Conservation (phyloP, 2,888 invertebrate genomes). For the Zootermopsis nevadensis region DNA sequence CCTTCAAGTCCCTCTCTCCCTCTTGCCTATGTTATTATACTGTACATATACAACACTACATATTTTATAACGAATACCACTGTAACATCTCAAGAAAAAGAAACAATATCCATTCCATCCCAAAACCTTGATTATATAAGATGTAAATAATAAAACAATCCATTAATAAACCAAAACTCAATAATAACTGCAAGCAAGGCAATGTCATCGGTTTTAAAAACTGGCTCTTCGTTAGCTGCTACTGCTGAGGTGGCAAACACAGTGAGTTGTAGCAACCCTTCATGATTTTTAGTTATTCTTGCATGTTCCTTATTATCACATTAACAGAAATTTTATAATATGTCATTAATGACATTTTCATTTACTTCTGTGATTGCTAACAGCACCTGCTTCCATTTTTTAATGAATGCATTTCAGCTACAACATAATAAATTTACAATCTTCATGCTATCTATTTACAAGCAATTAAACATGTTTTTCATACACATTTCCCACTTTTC, state of each 20-base stretch:
- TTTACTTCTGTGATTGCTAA: slow-evolving; percentile 21
- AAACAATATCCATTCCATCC: slow-evolving; percentile 48
- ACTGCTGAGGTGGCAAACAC: slow-evolving; percentile 26
- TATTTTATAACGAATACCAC: slow-evolving; percentile 45
- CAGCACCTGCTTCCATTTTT: slow-evolving; percentile 43
- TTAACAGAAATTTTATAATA: slow-evolving; percentile 8
- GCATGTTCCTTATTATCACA: slow-evolving; percentile 4
- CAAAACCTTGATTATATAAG: slow-evolving; percentile 51
- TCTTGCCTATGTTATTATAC: slow-evolving; percentile 35
- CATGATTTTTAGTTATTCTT: background rate
- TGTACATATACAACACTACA: slow-evolving; percentile 47
- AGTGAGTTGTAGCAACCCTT: slow-evolving; percentile 16
- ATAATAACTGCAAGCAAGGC: slow-evolving; percentile 43
- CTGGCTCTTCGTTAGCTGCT: slow-evolving; percentile 33
- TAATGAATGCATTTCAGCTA: slow-evolving; percentile 41
- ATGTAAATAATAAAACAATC: slow-evolving; percentile 45
- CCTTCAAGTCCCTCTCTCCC: slow-evolving; percentile 27
- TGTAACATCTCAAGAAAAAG: slow-evolving; percentile 44
- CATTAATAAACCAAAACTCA: slow-evolving; percentile 45
- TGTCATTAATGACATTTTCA: slow-evolving; percentile 22
- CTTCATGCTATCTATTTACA: slow-evolving; percentile 42
- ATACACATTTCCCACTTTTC: slow-evolving; percentile 33
- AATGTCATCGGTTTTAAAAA: slow-evolving; percentile 39
- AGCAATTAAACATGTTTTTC: slow-evolving; percentile 31
- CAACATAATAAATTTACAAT: slow-evolving; percentile 32